Base-by-base conservation (phyloP, 2,797 vertebrate species). In the Sebastes reedi region DNA sequence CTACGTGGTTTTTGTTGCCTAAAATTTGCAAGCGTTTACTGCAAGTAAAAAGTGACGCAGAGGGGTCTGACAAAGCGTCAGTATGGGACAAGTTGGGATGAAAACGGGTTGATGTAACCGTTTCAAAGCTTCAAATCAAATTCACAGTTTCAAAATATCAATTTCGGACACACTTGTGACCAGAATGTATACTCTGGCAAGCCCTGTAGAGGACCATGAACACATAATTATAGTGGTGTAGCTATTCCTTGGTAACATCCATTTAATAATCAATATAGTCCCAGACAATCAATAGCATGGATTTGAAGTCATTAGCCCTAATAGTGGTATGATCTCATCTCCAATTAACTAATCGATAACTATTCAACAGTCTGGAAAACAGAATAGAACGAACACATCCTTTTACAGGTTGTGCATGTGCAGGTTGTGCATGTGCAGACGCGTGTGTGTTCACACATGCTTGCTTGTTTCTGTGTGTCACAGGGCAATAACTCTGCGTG, bases 261-360 rank as follows among this genome's bases (percentile, higher is more conserved):
- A 88, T 89, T 86, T 82, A 78, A 85, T 65, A 84, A 87, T 90
- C 87, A 67, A 84, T 91, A 79, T 29, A 39, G n/a, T 22, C 9
- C 30, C 22, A 75, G 56, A 16, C 71, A 80, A 87, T 90, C 85
- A 55, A 88, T 91, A 65, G 65, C 54, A 87, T 76, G 65, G 85
- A 87, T 80, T 83, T 66, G 70, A 65, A 80, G 59, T 83, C 50
- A 74, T 56, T 80, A 39, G 50, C 52, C 79, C 67, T 79, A 77
- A 91, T 72, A 74, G 80, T 56, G 46, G 58, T 72, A 85, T 87
- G 83, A 91, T 85, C 76, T 82, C 70, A 82, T 83, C 59, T 55
- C 69, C 46, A 82, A 88, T 90, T 87, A 81, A 75, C 54, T 74
- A 75, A 85, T 93, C 88, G 6, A 89, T 93, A 89, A 59, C 42